Evolutionary conservation across 2,888 invertebrate species (phyloP).

Genomic region (Sturmia bella): DNA sequence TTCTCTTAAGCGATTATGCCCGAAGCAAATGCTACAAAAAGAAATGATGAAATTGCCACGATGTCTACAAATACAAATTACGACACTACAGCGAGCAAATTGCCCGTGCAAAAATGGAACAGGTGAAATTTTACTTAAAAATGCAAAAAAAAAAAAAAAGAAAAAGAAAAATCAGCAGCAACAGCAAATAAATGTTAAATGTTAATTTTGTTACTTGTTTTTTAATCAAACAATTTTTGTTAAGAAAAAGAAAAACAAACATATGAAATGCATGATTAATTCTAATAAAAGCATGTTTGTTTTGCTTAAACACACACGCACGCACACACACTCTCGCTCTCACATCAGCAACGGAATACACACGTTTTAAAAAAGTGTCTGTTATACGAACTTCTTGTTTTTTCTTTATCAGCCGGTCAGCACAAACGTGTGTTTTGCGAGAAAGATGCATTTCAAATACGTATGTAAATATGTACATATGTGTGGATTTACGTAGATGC

Average conservation of each 20-base stretch:
- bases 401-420: no score
- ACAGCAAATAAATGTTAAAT: conserved; percentile 24
- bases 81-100: conserved; percentile 45
- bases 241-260: conserved; percentile 11
- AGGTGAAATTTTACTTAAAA: conserved; percentile 43
- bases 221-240: conserved; percentile 19
- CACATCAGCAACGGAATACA: no score
- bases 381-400: no score
- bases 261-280: conserved; percentile 58
- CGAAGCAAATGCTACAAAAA: conserved; percentile 58
- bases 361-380: no score
- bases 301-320: conserved; percentile 5
- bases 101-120: conserved; percentile 54
- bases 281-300: conserved; percentile 43
- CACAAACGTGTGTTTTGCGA: no score
- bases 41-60: conserved; percentile 62
- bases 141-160: conserved; percentile 3
- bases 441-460: no score
- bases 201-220: conserved; percentile 13
- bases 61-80: conserved; percentile 48
- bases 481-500: no score
- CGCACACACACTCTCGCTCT: not conserved
- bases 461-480: no score
- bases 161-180: conserved; percentile 20
- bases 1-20: conserved; percentile 50